A percentile compares a stretch with the other conserved stretches of the same genome.
phyloP scores from a whole-genome alignment of 35 echinoderm and acorn worm species.

The Patiria miniata region DNA sequence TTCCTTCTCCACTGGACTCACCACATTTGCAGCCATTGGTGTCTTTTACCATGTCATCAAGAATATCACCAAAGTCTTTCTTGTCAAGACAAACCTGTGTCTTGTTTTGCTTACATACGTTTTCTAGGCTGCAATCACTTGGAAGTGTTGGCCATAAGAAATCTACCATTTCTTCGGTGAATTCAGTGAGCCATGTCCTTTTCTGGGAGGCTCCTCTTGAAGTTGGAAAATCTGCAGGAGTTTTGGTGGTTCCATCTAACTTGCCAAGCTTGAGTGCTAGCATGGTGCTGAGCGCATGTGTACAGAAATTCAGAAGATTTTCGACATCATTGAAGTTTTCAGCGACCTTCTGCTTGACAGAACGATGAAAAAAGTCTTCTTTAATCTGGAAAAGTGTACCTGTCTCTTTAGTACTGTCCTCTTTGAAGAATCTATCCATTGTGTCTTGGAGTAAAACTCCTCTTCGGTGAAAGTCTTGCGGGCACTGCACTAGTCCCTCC shows the following conservation, averaged over 20 bases:
- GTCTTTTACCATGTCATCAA: too few relatives aligned
- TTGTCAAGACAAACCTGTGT: background rate
- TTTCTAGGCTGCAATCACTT: background rate
- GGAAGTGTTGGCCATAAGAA: background rate
- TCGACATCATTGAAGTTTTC: too few relatives aligned
- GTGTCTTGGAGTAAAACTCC: background rate
- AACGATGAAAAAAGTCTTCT: background rate
- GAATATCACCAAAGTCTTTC: background rate
- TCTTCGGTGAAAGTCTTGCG: background rate
- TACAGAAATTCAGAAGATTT: too few relatives aligned
- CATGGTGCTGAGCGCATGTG: background rate
- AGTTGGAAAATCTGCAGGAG: background rate
- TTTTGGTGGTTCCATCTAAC: background rate
- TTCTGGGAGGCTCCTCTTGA: background rate
- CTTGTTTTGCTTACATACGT: background rate
- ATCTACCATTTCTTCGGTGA: background rate
- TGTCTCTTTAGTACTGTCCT: background rate
- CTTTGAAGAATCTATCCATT: background rate
- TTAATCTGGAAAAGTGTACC: background rate
- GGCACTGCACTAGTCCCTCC: constrained; percentile 1
- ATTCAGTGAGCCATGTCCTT: background rate
- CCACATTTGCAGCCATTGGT: background rate
- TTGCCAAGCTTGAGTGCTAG: background rate
- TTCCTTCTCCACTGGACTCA: background rate
- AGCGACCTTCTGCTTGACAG: background rate